A percentile compares a stretch with the other conserved stretches of the same genome.
phyloP scores from a whole-genome alignment of 2,113 vertebrate genomes.

The Callorhinus ursinus region DNA sequence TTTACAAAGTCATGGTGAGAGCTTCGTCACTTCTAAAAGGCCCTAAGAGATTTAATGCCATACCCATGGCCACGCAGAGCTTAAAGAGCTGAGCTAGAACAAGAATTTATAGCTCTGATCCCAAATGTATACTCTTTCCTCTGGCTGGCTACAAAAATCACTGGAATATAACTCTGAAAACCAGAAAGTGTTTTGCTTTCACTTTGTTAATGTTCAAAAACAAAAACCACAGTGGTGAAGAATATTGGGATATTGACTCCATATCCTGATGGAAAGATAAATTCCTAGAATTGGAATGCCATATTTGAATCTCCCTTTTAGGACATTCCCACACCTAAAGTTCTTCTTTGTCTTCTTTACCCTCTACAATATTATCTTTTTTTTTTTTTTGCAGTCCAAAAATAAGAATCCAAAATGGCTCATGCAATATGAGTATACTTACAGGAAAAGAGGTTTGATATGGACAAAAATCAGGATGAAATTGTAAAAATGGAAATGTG shows the following conservation, averaged over 20 bases:
- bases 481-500: neutral
- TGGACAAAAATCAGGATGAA: slow-evolving; percentile 3
- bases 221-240: neutral
- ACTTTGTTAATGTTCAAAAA: neutral
- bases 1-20: neutral
- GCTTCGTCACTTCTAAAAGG: neutral
- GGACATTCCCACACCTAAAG: neutral
- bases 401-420: neutral
- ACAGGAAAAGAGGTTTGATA: neutral
- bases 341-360: neutral
- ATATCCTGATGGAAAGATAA: neutral
- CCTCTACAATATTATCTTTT: neutral
- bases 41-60: neutral
- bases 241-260: neutral
- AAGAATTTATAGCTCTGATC: neutral
- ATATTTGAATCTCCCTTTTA: neutral
- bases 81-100: neutral
- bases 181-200: neutral
- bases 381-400: neutral
- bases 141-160: neutral
- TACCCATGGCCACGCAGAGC: neutral
- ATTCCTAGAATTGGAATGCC: neutral
- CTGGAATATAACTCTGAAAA: neutral
- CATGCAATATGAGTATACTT: neutral
- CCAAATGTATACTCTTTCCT: neutral